phyloP scores from a whole-genome alignment of 2,797 vertebrate genomes.

The Knipowitschia caucasica region DNA sequence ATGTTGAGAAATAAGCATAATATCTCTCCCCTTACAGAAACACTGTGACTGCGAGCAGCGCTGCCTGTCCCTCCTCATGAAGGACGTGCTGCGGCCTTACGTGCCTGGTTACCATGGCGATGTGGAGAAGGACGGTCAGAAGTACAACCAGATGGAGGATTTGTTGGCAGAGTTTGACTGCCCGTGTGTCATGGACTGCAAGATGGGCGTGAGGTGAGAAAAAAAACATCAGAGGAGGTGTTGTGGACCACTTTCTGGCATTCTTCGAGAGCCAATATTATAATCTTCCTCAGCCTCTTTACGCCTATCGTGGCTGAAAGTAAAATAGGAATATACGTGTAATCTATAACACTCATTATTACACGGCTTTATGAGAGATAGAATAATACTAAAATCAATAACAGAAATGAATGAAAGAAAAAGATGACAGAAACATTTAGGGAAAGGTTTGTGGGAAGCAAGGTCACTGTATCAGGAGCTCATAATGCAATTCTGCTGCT shows the following conservation, averaged over 20 bases:
- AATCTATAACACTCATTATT: no score
- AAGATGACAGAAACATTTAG: no score
- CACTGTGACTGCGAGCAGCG: constrained; percentile 97
- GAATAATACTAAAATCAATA: no score
- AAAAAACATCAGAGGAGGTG: background rate
- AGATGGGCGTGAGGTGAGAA: constrained; percentile 94
- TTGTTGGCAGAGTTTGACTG: constrained; percentile 93
- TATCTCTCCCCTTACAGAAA: constrained; percentile 70
- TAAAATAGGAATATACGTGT: no score
- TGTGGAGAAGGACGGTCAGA: constrained; percentile 92
- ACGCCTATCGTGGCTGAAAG: no score
- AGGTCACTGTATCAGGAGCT: no score
- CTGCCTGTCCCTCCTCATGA: constrained; percentile 91
- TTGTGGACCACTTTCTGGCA: background rate
- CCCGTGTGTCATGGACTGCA: constrained; percentile 98
- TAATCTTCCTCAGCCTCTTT: no score
- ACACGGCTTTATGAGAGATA: no score
- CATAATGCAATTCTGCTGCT: no score
- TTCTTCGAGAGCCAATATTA: background rate
- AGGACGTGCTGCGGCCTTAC: constrained; percentile 84
- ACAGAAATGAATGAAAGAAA: no score
- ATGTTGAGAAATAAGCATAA: background rate
- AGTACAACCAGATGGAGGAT: constrained; percentile 99
- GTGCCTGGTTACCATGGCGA: constrained; percentile 95
- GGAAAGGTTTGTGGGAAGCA: no score